These are phyloP conservation scores for Lepidochitona cinerea DNA, from an alignment of 2,888 invertebrate genomes.

Conservation along the genomic window DNA sequence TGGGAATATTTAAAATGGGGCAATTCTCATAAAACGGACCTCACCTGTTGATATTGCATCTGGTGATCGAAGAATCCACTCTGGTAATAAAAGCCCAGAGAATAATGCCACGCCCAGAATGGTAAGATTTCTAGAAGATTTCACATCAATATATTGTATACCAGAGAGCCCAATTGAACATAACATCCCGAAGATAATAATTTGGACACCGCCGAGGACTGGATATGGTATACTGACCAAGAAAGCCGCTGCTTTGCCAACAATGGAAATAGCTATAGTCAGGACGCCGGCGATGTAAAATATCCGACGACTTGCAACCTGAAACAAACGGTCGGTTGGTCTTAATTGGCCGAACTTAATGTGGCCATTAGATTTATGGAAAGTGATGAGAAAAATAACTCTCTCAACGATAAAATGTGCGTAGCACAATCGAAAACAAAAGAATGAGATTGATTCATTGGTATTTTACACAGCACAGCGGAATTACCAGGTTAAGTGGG, in stretches of 20 bases:
- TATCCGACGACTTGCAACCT: constrained; percentile 71
- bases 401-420: background rate
- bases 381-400: no score
- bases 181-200: constrained; percentile 53
- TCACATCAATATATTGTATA: constrained; percentile 77
- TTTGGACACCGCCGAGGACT: constrained; percentile 67
- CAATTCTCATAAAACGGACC: no score
- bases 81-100: constrained; percentile 78
- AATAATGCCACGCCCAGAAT: constrained; percentile 90
- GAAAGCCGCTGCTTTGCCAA: constrained; percentile 71
- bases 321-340: constrained; percentile 17
- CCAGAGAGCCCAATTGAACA: constrained; percentile 50
- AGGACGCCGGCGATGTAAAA: constrained; percentile 69
- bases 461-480: background rate
- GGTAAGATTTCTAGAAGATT: constrained; percentile 85
- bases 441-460: background rate
- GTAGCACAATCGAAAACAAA: background rate
- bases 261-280: constrained; percentile 69
- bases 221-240: constrained; percentile 72
- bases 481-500: no score
- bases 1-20: no score
- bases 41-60: constrained; percentile 27
- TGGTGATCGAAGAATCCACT: constrained; percentile 29
- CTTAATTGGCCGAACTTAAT: no score
- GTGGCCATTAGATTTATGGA: no score